Evolutionary conservation across 2,888 invertebrate genomes (phyloP).

Genomic region (Phrixothrix hirtus): DNA sequence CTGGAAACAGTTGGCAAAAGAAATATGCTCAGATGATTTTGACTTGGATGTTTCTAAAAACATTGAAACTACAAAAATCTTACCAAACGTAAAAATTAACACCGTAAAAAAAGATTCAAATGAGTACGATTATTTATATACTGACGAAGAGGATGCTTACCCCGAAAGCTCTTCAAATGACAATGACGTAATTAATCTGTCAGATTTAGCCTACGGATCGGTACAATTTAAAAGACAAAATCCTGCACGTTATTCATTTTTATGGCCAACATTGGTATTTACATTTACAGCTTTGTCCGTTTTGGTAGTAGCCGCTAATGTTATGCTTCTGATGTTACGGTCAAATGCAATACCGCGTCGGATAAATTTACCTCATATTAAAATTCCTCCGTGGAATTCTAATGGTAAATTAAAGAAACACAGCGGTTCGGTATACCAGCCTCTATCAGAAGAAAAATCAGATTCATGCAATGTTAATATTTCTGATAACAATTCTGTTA

Average conservation of each 20-base stretch:
- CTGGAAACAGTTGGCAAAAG: constrained; percentile 23
- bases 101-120: background rate
- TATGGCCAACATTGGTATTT: constrained; percentile 64
- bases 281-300: constrained; percentile 61
- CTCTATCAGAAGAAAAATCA: constrained; percentile 71
- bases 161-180: background rate
- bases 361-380: constrained; percentile 49
- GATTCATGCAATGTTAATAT: constrained; percentile 2
- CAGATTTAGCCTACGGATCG: constrained; percentile 7
- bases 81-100: constrained; percentile 19
- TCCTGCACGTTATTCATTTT: constrained; percentile 54
- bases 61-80: constrained; percentile 34
- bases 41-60: constrained; percentile 36
- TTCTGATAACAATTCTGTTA: no score
- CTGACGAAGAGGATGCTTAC: constrained; percentile 26
- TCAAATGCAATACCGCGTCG: constrained; percentile 45
- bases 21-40: constrained; percentile 46
- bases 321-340: constrained; percentile 48
- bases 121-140: background rate
- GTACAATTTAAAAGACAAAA: constrained; percentile 36
- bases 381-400: constrained; percentile 49
- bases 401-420: constrained; percentile 64
- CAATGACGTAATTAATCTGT: constrained; percentile 9
- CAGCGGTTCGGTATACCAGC: constrained; percentile 76
- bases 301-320: constrained; percentile 57